Evolutionary conservation across 1,140 invertebrate genomes (phyloP), one percentile per base, ranked within the genome.

Genomic region (Periplaneta americana): DNA sequence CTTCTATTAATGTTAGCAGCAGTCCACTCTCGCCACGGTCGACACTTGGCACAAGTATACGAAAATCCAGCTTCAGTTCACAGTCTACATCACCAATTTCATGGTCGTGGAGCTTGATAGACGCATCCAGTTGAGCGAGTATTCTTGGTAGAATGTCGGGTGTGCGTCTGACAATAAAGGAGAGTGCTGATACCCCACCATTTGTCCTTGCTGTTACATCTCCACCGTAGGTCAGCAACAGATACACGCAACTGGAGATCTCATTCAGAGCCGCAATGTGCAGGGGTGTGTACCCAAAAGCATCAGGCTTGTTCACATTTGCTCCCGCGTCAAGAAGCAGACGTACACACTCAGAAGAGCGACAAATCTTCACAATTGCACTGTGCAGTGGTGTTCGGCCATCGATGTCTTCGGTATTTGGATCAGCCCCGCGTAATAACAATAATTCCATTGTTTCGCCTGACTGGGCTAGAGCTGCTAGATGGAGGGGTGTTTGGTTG

Each of bases 261-360:
- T 96, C 95, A 86, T 96, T 96, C 6, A 96, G 88, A 0, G 96
- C 96, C 2, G 96, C 95, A 39, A 97, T 92, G 86, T 97, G 96
- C 17, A 97, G 86, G 0, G 92, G 93, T 35, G 92, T 96, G 88
- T 93, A 97, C 79, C 93, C 96, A 89, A 92, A 98, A 84, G 91
- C 91, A 84, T 95, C 94, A 0, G 93, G 90, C 83, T 91, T 91
- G 86, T 97, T 96, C 2, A 96, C 93, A 85, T 94, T 91, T 0
- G 95, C 94, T 3, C 95, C 94, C 1, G 90, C 90, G 74, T 91
- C 89, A 2, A 94, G 86, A 2, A 96, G 86, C 6, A 92, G 85
- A 80, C 91, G 90, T 13, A 94, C 93, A 79, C 93, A 92, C 83
- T 96, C 95, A 74, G 92, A 91, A 2, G 93, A 92, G 57, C 93